Evolutionary conservation across 2,113 vertebrate genomes (phyloP), one percentile per base, ranked within the genome.

Genomic region (Micronisus gabar): DNA sequence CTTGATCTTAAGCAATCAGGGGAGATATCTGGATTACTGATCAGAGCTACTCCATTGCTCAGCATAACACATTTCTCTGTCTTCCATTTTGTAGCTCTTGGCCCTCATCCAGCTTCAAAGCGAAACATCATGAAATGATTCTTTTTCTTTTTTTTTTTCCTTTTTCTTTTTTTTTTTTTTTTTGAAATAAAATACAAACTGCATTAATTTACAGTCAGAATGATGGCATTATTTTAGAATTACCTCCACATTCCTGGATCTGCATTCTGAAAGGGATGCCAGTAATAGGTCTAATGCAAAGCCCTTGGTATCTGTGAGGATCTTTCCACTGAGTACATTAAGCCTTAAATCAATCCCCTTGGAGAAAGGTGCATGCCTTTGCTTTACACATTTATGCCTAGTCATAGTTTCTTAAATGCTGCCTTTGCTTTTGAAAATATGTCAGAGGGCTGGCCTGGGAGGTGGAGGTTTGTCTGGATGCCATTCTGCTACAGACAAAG

Each of bases 401-500:
- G 92, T 93, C 84, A 73, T 32, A 91, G 59, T 63, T 95, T 94
- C 75, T 65, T 96, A 93, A 95, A 87, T 74, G 56, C 30, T 92
- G 93, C 79, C 78, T 96, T 81, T 23, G 17, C 52, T 86, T 96
- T 76, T 86, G 72, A 71, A 94, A 93, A 91, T 93, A 91, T 74
- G 88, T 97, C 81, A 97, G 81, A 86, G 45, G 22, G 22, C 50
- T 96, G 41, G 53, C 72, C 95, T 94, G 62, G 27, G 76, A 95
- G 90, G 88, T 97, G 25, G 59, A 91, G 88, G 88, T 94, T 97
- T 98, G 94, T 98, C 87, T 78, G 67, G 78, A 97, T 98, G 97
- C 97, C 97, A 97, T 97, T 97, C 97, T 97, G 56, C 74, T 84
- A 41, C 67, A 95, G 73, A 91, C 79, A 96, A 95, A 97, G 94